Evolutionary conservation across 2,797 vertebrate genomes (phyloP).

Genomic region (Lateolabrax maculatus): DNA sequence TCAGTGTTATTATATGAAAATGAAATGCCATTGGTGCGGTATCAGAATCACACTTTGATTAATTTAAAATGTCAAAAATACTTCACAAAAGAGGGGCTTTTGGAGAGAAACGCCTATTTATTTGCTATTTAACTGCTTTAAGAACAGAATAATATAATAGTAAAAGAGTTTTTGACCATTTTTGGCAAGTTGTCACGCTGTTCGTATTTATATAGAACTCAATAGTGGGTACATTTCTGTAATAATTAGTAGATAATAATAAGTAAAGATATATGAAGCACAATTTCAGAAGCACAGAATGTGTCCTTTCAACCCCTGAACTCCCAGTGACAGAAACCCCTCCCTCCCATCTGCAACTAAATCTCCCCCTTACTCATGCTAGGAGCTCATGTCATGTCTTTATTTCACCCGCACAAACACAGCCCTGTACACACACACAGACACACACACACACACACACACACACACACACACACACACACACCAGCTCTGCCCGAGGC

Average conservation of each 20-base stretch:
- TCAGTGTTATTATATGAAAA: constrained; percentile 11
- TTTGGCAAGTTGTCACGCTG: constrained; percentile 6
- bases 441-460: constrained; percentile 22
- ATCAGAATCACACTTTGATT: constrained; percentile 17
- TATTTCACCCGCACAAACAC: constrained; percentile 32
- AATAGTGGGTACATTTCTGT: background rate
- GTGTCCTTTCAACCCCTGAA: constrained; percentile 61
- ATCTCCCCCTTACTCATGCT: constrained; percentile 46
- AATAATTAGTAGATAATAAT: too few relatives aligned
- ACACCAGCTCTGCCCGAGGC: constrained; percentile 10
- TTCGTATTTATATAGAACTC: constrained; percentile 11
- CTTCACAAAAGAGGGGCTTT: background rate
- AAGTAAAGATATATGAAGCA: constrained; percentile 26
- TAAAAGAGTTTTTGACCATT: constrained; percentile 13
- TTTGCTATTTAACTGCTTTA: constrained; percentile 17
- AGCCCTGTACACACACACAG: constrained; percentile 16
- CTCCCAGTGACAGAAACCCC: constrained; percentile 30
- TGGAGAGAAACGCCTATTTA: background rate
- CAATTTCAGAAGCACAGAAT: constrained; percentile 50
- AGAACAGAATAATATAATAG: constrained; percentile 13
- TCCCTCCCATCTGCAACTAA: constrained; percentile 41
- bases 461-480: constrained; percentile 18
- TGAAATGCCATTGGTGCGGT: background rate
- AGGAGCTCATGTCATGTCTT: constrained; percentile 48
- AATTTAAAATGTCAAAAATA: background rate